Conservation (phyloP, 2,797 vertebrate genomes). For the Coendou prehensilis region DNA sequence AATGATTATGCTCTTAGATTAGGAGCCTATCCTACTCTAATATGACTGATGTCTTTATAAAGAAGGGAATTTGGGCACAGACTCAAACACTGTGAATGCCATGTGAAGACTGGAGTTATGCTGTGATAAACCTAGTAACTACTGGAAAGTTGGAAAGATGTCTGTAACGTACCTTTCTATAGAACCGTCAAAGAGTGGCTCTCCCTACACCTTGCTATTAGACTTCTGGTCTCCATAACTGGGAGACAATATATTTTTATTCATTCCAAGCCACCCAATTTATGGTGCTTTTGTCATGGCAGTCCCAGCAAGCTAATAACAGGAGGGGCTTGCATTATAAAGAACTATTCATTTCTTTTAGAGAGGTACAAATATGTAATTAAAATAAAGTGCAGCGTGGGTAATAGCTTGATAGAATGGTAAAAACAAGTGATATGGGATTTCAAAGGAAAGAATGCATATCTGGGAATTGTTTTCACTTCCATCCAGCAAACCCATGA, state of each 20-base stretch:
- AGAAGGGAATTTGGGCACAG: not conserved
- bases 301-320: not conserved
- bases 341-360: not conserved
- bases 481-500: not conserved
- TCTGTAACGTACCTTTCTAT: not conserved
- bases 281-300: not conserved
- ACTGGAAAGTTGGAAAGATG: not conserved
- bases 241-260: not conserved
- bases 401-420: not conserved
- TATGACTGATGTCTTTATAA: not conserved
- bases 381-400: not conserved
- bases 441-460: not conserved
- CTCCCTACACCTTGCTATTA: not conserved
- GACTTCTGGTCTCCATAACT: not conserved
- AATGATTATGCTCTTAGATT: not conserved
- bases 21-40: not conserved
- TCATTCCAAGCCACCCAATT: not conserved
- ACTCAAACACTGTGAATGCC: not conserved
- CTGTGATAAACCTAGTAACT: not conserved
- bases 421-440: not conserved
- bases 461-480: not conserved
- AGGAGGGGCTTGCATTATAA: not conserved
- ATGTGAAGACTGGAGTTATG: not conserved
- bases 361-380: not conserved
- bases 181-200: not conserved